Percentiles rank a stretch among this genome's conserved stretches.
These are phyloP conservation scores for Aricia agestis DNA, from an alignment of 1,140 invertebrate species.

Conservation along the genomic window DNA sequence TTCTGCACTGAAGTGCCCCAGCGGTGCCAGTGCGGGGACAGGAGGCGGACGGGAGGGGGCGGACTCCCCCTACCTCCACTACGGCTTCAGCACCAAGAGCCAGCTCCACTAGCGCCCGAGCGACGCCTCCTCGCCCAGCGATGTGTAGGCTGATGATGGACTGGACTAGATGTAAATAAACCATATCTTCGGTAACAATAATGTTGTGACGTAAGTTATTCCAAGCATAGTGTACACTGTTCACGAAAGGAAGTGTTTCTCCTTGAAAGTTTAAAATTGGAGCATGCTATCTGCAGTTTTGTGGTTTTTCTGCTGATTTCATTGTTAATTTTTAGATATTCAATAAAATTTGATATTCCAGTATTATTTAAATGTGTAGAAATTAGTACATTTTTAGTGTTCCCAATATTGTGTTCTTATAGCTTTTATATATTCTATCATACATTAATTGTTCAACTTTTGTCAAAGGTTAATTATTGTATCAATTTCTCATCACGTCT, in stretches of 20 bases:
- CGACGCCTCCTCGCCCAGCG: constrained; percentile 60
- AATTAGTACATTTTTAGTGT: no score
- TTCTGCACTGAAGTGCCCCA: constrained; percentile 81
- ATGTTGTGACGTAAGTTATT: constrained; percentile 6
- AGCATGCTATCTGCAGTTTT: neutral
- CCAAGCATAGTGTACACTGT: neutral
- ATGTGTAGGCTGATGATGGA: constrained; percentile 51
- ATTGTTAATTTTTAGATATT: neutral
- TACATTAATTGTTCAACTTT: neutral
- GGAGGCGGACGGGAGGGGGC: constrained; percentile 60
- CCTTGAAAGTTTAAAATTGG: neutral
- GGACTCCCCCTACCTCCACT: constrained; percentile 77
- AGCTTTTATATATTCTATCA: neutral
- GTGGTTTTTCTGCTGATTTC: neutral
- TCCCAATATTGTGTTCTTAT: neutral
- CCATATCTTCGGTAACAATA: constrained; percentile 31
- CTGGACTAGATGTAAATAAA: constrained; percentile 28
- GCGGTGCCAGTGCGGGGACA: constrained; percentile 67
- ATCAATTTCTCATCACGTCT: no score
- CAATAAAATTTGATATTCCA: neutral
- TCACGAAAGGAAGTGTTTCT: neutral
- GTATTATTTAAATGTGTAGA: neutral
- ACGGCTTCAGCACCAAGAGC: constrained; percentile 79
- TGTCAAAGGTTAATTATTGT: no score
- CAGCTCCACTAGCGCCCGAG: constrained; percentile 73